A percentile compares a stretch with the other conserved stretches of the same genome.
Conservation (phyloP, 2,888 invertebrate genomes). For the Ennomos quercinarius region DNA sequence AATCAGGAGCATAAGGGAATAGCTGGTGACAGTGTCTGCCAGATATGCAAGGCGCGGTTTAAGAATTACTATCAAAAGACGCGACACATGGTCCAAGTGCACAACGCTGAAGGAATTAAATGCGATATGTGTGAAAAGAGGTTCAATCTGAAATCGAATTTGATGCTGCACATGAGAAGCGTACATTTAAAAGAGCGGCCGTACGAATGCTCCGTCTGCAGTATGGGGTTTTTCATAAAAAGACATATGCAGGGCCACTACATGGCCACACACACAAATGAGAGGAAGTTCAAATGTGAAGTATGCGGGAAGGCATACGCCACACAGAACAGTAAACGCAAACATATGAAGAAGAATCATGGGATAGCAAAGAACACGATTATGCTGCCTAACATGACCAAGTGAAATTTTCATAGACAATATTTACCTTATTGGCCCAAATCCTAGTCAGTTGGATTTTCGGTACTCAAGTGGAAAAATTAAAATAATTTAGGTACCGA, state of each 20-base stretch:
- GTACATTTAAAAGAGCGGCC: constrained; percentile 76
- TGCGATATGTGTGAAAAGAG: constrained; percentile 75
- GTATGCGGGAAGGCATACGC: constrained; percentile 85
- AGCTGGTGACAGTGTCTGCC: constrained; percentile 76
- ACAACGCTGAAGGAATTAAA: constrained; percentile 74
- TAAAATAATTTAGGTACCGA: no score
- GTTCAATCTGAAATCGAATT: constrained; percentile 76
- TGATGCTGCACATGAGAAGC: constrained; percentile 73
- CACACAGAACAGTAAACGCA: constrained; percentile 72
- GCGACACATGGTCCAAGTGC: constrained; percentile 75
- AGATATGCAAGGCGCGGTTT: constrained; percentile 76
- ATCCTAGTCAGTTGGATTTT: no score
- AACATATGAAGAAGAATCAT: constrained; percentile 79
- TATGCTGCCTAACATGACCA: constrained; percentile 30
- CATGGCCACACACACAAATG: constrained; percentile 78
- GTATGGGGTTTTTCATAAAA: constrained; percentile 77
- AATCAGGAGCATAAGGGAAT: constrained; percentile 77
- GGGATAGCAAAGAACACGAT: constrained; percentile 41
- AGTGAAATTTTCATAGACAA: constrained; percentile 1
- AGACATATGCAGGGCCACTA: constrained; percentile 55
- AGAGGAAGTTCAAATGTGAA: constrained; percentile 85
- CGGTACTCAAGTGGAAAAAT: no score
- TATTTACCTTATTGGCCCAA: no score
- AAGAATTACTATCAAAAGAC: constrained; percentile 80
- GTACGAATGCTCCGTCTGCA: constrained; percentile 76